These are phyloP conservation scores for Lasiommata megera DNA, from an alignment of 2,888 invertebrate genomes.

Conservation along the genomic window DNA sequence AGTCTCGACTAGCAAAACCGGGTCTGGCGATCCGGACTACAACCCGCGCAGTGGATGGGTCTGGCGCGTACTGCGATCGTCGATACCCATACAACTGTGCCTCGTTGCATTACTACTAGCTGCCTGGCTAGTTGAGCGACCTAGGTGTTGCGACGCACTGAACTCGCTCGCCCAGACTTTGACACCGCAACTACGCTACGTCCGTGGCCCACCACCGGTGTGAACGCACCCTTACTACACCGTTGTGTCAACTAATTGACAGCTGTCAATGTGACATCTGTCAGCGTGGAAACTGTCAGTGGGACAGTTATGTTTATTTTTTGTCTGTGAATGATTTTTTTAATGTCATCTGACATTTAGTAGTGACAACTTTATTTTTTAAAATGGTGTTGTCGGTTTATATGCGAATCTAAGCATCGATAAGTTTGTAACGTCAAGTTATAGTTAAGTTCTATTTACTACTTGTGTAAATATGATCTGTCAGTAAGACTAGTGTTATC, in stretches of 20 bases:
- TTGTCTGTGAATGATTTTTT: neutral
- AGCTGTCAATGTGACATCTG: slow-evolving; percentile 16
- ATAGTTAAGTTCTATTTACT: neutral
- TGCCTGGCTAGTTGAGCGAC: slow-evolving; percentile 88
- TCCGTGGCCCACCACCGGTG: slow-evolving; percentile 89
- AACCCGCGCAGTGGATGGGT: slow-evolving; percentile 83
- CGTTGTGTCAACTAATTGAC: slow-evolving; percentile 6
- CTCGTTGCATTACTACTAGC: slow-evolving; percentile 87
- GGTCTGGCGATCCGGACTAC: slow-evolving; percentile 80
- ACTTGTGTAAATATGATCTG: neutral
- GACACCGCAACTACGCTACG: slow-evolving; percentile 90
- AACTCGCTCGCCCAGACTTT: slow-evolving; percentile 88
- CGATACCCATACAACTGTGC: slow-evolving; percentile 89
- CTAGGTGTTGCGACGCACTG: slow-evolving; percentile 89
- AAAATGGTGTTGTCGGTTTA: neutral
- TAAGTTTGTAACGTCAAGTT: neutral
- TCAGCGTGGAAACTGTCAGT: slow-evolving; percentile 9
- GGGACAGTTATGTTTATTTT: neutral
- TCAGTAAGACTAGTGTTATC: neutral
- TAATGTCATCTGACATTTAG: neutral
- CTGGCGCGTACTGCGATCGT: slow-evolving; percentile 88
- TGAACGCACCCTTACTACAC: slow-evolving; percentile 29
- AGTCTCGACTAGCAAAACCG: slow-evolving; percentile 72
- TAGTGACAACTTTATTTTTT: neutral
- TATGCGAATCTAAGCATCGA: neutral